Evolutionary conservation across 2,113 vertebrate species (phyloP).

Genomic region (Alligator mississippiensis): DNA sequence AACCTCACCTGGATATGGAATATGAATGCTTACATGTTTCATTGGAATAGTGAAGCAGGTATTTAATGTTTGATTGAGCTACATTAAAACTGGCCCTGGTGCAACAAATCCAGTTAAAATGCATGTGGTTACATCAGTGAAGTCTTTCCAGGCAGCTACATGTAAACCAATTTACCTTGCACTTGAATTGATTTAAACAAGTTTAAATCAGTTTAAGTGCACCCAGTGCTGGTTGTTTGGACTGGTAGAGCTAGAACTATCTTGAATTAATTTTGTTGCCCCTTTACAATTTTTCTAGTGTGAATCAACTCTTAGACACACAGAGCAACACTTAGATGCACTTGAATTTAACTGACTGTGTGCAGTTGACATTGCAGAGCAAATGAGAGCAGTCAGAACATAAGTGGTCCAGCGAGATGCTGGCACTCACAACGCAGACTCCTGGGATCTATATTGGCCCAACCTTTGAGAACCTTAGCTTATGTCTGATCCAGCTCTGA

Average conservation of each 20-base stretch:
- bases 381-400: slow-evolving; percentile 18
- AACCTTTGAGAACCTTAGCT: background rate
- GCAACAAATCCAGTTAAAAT: background rate
- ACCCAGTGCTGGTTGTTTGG: background rate
- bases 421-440: background rate
- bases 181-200: background rate
- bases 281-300: slow-evolving; percentile 38
- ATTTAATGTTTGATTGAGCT: background rate
- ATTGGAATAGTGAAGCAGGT: background rate
- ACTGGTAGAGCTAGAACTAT: slow-evolving; percentile 40
- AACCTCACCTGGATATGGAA: no score
- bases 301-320: no score
- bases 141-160: background rate
- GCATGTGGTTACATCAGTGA: background rate
- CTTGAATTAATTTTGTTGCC: slow-evolving; percentile 43
- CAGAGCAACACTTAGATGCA: slow-evolving; percentile 13
- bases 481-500: background rate
- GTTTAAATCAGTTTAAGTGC: background rate
- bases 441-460: slow-evolving; percentile 34
- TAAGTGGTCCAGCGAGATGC: slow-evolving; percentile 13
- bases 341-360: slow-evolving; percentile 14
- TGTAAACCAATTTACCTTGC: slow-evolving; percentile 22
- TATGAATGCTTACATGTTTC: background rate
- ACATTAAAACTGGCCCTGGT: background rate
- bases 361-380: slow-evolving; percentile 13